phyloP scores from a whole-genome alignment of 2,888 invertebrate species.

The Platypus cylindrus region DNA sequence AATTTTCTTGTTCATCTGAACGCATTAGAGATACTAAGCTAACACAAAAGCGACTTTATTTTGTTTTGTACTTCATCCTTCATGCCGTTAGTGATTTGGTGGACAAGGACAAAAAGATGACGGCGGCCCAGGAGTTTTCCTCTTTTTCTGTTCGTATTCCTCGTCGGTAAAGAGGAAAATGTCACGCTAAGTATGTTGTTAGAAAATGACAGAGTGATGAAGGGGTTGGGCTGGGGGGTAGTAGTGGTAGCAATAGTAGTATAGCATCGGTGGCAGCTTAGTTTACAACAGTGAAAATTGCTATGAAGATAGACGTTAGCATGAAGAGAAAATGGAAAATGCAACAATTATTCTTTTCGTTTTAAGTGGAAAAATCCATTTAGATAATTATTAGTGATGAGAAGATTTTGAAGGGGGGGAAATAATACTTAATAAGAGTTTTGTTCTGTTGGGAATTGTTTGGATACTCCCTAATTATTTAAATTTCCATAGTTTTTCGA shows the following conservation, averaged over 20 bases:
- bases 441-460: no score
- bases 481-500: no score
- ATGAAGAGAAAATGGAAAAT: slow-evolving; percentile 9
- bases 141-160: no score
- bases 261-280: slow-evolving; percentile 14
- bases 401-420: no score
- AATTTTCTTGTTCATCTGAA: slow-evolving; percentile 18
- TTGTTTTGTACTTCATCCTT: slow-evolving; percentile 13
- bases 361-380: slow-evolving; percentile 10
- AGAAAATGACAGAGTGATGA: no score
- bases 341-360: slow-evolving; percentile 10
- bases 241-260: no score
- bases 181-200: slow-evolving; percentile 16
- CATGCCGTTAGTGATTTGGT: slow-evolving; percentile 4
- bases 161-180: no score
- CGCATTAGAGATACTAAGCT: slow-evolving; percentile 15
- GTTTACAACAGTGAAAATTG: no score
- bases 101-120: slow-evolving; percentile 12
- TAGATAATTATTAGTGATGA: slow-evolving; percentile 6
- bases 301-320: slow-evolving; percentile 13
- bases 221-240: no score
- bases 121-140: slow-evolving; percentile 13
- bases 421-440: no score
- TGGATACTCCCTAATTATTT: no score
- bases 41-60: slow-evolving; percentile 16